Evolutionary conservation across 1,140 invertebrate species (phyloP).

Genomic region (Triops longicaudatus): DNA sequence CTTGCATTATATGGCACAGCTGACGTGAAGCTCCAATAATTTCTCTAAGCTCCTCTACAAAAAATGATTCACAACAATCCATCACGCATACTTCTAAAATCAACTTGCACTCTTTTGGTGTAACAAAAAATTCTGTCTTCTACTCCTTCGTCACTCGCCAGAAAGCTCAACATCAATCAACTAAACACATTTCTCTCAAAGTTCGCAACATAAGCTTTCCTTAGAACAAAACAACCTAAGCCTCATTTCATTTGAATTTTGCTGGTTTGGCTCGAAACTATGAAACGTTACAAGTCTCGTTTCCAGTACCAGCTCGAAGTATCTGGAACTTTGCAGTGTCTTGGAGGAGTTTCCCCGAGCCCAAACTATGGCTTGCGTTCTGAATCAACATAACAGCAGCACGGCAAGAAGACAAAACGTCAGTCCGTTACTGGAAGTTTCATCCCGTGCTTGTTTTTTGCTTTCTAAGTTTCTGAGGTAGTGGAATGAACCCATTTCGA

Average conservation of each 20-base stretch:
- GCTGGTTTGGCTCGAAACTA: no score
- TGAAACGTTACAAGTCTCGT: no score
- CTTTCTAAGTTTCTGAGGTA: background rate
- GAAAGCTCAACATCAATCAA: background rate
- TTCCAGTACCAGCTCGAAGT: background rate
- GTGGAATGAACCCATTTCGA: background rate
- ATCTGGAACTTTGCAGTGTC: background rate
- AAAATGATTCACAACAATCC: background rate
- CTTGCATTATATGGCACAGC: background rate
- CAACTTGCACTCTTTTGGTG: background rate
- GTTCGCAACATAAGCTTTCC: no score
- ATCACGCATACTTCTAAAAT: background rate
- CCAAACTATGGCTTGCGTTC: background rate
- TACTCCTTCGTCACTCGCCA: background rate
- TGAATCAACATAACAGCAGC: background rate
- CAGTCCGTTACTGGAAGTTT: slow-evolving; percentile 1
- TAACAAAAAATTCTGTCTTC: no score
- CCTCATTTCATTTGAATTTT: no score
- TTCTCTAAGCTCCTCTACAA: background rate
- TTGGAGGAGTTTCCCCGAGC: background rate
- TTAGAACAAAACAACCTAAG: no score
- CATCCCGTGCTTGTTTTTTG: background rate
- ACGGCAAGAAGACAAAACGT: background rate
- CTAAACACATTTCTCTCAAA: background rate
- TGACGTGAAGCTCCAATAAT: background rate